A percentile compares a stretch with the other conserved stretches of the same genome.
Conservation (phyloP, 2,113 vertebrate genomes). For the Pseudonaja textilis region DNA sequence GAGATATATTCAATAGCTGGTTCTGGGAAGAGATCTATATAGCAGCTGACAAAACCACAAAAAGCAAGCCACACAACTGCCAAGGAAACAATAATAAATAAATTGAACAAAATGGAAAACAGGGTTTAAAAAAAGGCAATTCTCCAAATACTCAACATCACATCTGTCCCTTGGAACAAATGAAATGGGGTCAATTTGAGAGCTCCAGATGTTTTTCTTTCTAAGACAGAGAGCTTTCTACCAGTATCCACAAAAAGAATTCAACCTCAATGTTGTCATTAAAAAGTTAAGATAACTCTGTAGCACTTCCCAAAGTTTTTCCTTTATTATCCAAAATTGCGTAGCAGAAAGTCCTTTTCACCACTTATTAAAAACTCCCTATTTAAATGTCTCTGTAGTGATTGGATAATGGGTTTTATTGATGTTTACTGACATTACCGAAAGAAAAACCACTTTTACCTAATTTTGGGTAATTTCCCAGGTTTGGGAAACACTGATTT, state of each 20-base stretch:
- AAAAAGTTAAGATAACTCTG: neutral
- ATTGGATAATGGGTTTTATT: neutral
- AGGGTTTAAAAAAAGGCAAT: conserved; percentile 3
- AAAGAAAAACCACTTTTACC: neutral
- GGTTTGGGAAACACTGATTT: neutral
- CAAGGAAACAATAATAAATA: conserved; percentile 35
- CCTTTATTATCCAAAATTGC: neutral
- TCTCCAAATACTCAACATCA: accelerated
- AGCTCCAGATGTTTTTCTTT: conserved; percentile 9
- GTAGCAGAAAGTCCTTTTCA: neutral
- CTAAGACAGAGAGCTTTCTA: neutral
- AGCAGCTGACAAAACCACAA: conserved; percentile 49
- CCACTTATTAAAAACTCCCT: neutral
- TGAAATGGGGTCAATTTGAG: neutral
- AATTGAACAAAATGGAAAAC: conserved; percentile 8
- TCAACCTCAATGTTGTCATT: neutral
- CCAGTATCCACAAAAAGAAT: neutral
- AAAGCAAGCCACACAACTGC: conserved; percentile 45
- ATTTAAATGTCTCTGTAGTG: neutral
- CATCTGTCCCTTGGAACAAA: conserved; percentile 21
- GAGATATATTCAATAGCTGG: conserved; percentile 9
- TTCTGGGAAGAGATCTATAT: neutral
- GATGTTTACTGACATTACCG: neutral
- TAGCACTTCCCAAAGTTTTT: neutral
- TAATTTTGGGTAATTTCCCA: neutral